Conservation (phyloP, 2,797 vertebrate genomes). For the Aulostomus chinensis region DNA sequence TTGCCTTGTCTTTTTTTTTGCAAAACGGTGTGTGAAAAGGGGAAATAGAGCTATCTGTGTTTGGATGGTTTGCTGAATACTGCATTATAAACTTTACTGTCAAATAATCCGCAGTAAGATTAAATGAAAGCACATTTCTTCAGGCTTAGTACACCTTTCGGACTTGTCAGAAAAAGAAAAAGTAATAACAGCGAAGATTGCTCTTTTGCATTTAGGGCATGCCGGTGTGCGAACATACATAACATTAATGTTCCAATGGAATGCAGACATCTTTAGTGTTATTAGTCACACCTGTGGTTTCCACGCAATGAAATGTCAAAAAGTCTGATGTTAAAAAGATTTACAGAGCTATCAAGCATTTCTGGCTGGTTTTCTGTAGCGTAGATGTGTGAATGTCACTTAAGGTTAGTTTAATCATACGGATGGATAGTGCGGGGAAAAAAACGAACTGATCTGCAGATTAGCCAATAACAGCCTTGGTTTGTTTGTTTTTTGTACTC, state of each 20-base stretch:
- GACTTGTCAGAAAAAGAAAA: too few relatives aligned
- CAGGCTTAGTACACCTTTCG: too few relatives aligned
- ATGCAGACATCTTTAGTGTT: not conserved
- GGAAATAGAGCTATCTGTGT: too few relatives aligned
- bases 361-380: not conserved
- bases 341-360: not conserved
- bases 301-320: not conserved
- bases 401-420: slow-evolving; percentile 1
- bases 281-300: not conserved
- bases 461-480: too few relatives aligned
- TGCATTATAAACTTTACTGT: too few relatives aligned
- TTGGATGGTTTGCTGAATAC: too few relatives aligned
- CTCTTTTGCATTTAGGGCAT: not conserved
- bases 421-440: not conserved
- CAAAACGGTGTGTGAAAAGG: too few relatives aligned
- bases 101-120: too few relatives aligned
- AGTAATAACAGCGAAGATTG: not conserved
- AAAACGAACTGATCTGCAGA: not conserved
- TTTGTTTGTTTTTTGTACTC: too few relatives aligned
- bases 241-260: not conserved
- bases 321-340: not conserved
- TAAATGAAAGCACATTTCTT: too few relatives aligned
- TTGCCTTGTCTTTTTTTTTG: too few relatives aligned
- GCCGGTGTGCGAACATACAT: not conserved
- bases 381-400: not conserved